Percentiles rank a stretch among this genome's conserved stretches.
Conservation (phyloP, 2,888 invertebrate genomes). For the Galeopsomyia nigrocyanea region DNA sequence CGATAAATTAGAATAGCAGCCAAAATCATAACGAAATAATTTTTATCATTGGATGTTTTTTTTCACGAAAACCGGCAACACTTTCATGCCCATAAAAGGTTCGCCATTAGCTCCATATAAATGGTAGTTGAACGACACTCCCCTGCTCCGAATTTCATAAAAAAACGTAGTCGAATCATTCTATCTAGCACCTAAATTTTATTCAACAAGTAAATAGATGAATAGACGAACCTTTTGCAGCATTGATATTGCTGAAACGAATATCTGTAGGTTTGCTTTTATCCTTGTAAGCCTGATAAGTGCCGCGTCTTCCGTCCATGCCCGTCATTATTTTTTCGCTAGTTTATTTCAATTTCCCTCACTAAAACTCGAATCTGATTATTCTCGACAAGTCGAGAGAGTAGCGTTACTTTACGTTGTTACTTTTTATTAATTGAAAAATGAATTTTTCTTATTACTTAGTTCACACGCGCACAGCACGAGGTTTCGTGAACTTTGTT, state of each 20-base stretch:
- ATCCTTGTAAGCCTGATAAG: slow-evolving; percentile 81
- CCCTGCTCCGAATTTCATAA: neutral
- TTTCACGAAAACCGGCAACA: slow-evolving; percentile 27
- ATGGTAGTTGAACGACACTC: neutral
- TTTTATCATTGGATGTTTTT: neutral
- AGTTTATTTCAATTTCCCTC: no score
- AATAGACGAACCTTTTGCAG: slow-evolving; percentile 88
- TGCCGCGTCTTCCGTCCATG: slow-evolving; percentile 39
- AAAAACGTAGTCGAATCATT: neutral
- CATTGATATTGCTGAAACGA: slow-evolving; percentile 94
- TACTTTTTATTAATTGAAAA: neutral
- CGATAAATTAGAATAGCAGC: no score
- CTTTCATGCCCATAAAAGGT: slow-evolving; percentile 46
- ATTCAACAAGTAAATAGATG: neutral
- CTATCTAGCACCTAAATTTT: neutral
- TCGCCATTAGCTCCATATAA: slow-evolving; percentile 17
- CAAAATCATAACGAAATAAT: neutral
- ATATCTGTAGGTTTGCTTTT: slow-evolving; percentile 96
- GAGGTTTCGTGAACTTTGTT: neutral
- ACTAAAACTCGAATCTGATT: no score
- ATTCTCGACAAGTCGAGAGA: no score
- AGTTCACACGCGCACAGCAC: slow-evolving; percentile 1
- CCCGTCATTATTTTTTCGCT: slow-evolving; percentile 37
- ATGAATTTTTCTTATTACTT: slow-evolving; percentile 8
- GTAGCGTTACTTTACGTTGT: neutral